Evolutionary conservation across 2,113 vertebrate species (phyloP).

Genomic region (Egretta garzetta): DNA sequence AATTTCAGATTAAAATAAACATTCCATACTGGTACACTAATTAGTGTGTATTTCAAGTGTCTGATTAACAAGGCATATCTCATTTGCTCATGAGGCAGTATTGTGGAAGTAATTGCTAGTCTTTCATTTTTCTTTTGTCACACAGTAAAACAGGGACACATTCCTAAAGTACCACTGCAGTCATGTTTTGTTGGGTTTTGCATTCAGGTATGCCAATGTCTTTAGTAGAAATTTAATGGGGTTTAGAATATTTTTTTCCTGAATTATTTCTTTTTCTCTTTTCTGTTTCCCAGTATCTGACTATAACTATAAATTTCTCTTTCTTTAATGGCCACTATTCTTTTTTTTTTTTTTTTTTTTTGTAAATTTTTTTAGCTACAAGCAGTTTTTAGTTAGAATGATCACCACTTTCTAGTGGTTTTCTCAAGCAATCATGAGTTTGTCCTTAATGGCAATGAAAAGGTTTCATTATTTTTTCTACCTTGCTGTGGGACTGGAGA

Average conservation of each 20-base stretch:
- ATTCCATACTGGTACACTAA: neutral
- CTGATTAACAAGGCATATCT: neutral
- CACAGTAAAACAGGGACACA: neutral
- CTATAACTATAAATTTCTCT: neutral
- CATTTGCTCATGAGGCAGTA: neutral
- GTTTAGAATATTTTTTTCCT: neutral
- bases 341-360: too few relatives aligned
- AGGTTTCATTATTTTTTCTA: neutral
- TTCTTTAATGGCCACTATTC: neutral
- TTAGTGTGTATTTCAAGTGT: neutral
- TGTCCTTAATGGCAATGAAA: neutral
- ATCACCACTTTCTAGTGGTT: neutral
- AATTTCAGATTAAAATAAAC: slow-evolving; percentile 19
- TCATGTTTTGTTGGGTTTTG: neutral
- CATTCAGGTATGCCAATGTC: neutral
- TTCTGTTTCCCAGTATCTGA: neutral
- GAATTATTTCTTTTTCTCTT: neutral
- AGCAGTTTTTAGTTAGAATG: neutral
- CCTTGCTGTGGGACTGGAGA: neutral
- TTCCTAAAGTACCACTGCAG: neutral
- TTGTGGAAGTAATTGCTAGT: neutral
- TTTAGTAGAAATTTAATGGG: neutral
- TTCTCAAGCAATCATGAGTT: neutral
- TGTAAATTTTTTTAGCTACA: neutral
- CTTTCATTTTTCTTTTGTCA: neutral